Evolutionary conservation across 1,140 invertebrate genomes (phyloP).

Genomic region (Neotoxoptera formosana): DNA sequence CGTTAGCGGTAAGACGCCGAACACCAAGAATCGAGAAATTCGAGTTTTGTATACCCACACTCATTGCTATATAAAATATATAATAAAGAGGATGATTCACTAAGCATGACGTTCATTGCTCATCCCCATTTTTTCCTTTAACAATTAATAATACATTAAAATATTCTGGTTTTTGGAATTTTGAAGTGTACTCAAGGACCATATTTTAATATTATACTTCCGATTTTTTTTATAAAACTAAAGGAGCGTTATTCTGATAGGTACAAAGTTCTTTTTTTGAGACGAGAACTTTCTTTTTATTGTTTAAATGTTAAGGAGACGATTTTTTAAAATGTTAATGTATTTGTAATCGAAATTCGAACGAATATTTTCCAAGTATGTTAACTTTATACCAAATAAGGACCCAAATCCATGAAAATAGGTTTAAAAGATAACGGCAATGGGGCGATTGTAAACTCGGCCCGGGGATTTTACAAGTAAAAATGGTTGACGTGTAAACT

Average conservation of each 20-base stretch:
- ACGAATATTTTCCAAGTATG: not conserved
- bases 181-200: not conserved
- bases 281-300: not conserved
- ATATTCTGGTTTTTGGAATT: not conserved
- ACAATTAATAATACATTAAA: not conserved
- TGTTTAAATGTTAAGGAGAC: no score
- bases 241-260: not conserved
- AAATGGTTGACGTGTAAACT: no score
- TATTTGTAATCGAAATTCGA: not conserved
- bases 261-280: not conserved
- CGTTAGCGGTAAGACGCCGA: not conserved
- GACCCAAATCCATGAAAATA: not conserved
- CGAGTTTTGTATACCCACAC: not conserved
- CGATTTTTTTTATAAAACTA: not conserved
- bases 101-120: not conserved
- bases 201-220: not conserved
- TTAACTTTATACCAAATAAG: not conserved
- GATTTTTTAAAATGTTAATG: not conserved
- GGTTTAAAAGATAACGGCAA: not conserved
- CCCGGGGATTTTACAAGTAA: no score
- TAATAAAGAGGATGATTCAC: not conserved
- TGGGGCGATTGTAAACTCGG: no score
- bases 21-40: not conserved
- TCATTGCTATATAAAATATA: not conserved
- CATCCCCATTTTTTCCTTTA: not conserved